Percentiles rank a stretch among this genome's conserved stretches.
phyloP scores from a whole-genome alignment of 2,888 invertebrate genomes.

The Odiellus spinosus region DNA sequence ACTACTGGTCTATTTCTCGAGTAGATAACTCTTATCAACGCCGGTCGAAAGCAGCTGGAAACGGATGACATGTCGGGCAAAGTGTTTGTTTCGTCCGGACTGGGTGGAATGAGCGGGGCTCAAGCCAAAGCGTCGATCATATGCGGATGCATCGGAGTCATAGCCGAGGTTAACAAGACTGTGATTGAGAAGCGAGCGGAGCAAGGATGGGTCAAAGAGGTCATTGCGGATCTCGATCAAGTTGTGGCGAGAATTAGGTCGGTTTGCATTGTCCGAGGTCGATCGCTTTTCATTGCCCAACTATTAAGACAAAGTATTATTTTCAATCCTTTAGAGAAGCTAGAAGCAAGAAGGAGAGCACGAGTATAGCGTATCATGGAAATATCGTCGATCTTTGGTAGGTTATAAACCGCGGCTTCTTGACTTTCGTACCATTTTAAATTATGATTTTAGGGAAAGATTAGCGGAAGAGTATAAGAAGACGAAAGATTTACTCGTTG shows the following conservation, averaged over 20 bases:
- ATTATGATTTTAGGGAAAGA: constrained; percentile 36
- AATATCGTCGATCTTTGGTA: constrained; percentile 41
- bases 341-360: constrained; percentile 24
- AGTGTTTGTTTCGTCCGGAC: constrained; percentile 41
- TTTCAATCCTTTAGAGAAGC: constrained; percentile 22
- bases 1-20: too few species aligned
- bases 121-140: constrained; percentile 46
- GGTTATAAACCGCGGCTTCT: too few species aligned
- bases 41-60: constrained; percentile 39
- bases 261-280: not conserved
- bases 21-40: constrained; percentile 38
- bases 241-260: constrained; percentile 30
- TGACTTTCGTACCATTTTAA: too few species aligned
- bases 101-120: constrained; percentile 46
- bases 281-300: too few species aligned
- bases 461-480: constrained; percentile 34
- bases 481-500: constrained; percentile 39
- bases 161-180: constrained; percentile 39
- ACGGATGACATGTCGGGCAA: constrained; percentile 35
- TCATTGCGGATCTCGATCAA: constrained; percentile 33
- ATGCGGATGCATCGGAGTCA: constrained; percentile 42
- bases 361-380: constrained; percentile 42
- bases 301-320: too few species aligned
- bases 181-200: constrained; percentile 38
- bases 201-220: constrained; percentile 43